phyloP scores from a whole-genome alignment of 2,888 invertebrate species.

The Pseudoips prasinana region DNA sequence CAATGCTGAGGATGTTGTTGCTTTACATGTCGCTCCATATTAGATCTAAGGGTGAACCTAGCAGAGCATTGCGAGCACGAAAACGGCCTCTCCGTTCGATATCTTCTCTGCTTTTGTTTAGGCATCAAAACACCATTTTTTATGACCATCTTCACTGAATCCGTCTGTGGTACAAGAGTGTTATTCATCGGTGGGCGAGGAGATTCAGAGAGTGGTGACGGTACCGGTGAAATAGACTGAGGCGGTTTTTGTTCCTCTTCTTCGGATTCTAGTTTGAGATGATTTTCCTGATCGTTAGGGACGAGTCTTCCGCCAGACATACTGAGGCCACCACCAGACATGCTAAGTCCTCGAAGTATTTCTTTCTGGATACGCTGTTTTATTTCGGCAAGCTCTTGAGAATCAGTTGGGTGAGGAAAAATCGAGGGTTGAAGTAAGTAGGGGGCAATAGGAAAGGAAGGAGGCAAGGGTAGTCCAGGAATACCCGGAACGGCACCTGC shows the following conservation, averaged over 20 bases:
- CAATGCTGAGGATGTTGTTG: slow-evolving; percentile 96
- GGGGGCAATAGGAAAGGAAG: slow-evolving; percentile 77
- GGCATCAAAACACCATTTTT: slow-evolving; percentile 95
- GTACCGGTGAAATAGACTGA: slow-evolving; percentile 62
- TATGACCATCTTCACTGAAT: slow-evolving; percentile 93
- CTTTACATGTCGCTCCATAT: slow-evolving; percentile 97
- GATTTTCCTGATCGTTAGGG: slow-evolving; percentile 58
- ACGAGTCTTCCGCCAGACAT: slow-evolving; percentile 86
- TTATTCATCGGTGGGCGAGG: slow-evolving; percentile 74
- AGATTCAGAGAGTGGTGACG: slow-evolving; percentile 72
- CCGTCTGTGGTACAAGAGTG: slow-evolving; percentile 69
- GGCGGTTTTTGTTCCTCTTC: slow-evolving; percentile 80
- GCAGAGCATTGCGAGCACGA: slow-evolving; percentile 95
- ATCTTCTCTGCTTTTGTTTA: slow-evolving; percentile 94
- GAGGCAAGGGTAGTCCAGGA: slow-evolving; percentile 77
- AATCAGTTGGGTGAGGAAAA: slow-evolving; percentile 79
- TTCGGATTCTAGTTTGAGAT: slow-evolving; percentile 71
- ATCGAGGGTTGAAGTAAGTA: slow-evolving; percentile 84
- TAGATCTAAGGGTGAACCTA: slow-evolving; percentile 94
- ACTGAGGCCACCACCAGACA: slow-evolving; percentile 86
- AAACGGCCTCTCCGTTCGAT: slow-evolving; percentile 94
- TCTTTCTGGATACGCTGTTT: slow-evolving; percentile 86
- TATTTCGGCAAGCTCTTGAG: slow-evolving; percentile 85
- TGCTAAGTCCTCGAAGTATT: slow-evolving; percentile 83
- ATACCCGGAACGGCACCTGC: slow-evolving; percentile 79